Evolutionary conservation across 2,888 invertebrate genomes (phyloP).

Genomic region (Cheilosia vulpina): DNA sequence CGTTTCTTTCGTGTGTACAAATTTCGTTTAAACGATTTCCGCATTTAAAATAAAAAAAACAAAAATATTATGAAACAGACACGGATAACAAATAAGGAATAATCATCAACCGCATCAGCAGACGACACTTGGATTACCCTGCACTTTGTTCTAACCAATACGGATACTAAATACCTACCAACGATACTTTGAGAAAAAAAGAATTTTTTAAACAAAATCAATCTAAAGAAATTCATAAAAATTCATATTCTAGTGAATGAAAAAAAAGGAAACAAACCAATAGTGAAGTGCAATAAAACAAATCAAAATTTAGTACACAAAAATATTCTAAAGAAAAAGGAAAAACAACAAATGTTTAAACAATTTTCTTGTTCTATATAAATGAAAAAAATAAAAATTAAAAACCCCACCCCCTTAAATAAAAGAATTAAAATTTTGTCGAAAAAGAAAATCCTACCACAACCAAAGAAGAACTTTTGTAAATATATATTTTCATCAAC

Average conservation of each 20-base stretch:
- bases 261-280: slow-evolving; percentile 58
- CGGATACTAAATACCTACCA: slow-evolving; percentile 38
- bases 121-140: slow-evolving; percentile 61
- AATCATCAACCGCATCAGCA: slow-evolving; percentile 41
- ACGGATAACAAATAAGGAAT: slow-evolving; percentile 79
- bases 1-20: slow-evolving; percentile 54
- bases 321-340: slow-evolving; percentile 52
- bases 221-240: slow-evolving; percentile 52
- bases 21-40: slow-evolving; percentile 48
- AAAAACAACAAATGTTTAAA: slow-evolving; percentile 73
- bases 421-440: background rate
- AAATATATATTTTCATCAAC: slow-evolving; percentile 71
- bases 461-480: slow-evolving; percentile 75
- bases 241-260: slow-evolving; percentile 18
- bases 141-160: slow-evolving; percentile 33
- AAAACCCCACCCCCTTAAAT: slow-evolving; percentile 1
- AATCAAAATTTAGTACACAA: slow-evolving; percentile 65
- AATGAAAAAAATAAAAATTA: slow-evolving; percentile 25
- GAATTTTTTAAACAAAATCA: slow-evolving; percentile 48
- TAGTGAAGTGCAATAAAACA: slow-evolving; percentile 74
- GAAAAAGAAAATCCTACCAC: slow-evolving; percentile 54
- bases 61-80: slow-evolving; percentile 71
- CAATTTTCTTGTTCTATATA: slow-evolving; percentile 66
- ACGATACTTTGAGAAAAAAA: slow-evolving; percentile 43
- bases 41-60: slow-evolving; percentile 54